phyloP scores from a whole-genome alignment of 1,140 invertebrate species.

The Belonocnema kinseyi region DNA sequence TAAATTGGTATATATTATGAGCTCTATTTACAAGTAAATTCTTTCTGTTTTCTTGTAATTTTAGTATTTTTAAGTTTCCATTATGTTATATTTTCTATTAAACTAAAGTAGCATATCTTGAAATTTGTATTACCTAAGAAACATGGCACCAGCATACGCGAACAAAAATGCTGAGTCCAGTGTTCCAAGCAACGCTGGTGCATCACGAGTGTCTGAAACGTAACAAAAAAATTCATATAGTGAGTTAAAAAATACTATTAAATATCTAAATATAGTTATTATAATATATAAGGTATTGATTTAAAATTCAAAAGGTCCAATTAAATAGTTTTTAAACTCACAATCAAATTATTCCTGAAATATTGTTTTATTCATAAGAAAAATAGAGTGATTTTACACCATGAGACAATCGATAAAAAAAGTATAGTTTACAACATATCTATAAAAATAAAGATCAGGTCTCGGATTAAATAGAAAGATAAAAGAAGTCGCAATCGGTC shows the following conservation, averaged over 20 bases:
- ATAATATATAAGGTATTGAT: not conserved
- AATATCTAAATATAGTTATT: conserved; percentile 31
- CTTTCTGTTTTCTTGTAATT: conserved; percentile 19
- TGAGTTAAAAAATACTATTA: conserved; percentile 29
- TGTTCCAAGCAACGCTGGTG: conserved; percentile 87
- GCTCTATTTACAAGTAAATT: too few species aligned
- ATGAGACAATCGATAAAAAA: too few species aligned
- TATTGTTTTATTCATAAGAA: too few species aligned
- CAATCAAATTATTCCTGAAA: not conserved
- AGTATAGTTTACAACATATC: too few species aligned
- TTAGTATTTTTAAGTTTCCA: conserved; percentile 23
- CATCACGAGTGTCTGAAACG: conserved; percentile 84
- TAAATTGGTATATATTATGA: too few species aligned
- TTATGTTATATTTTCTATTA: not conserved
- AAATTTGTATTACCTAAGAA: conserved; percentile 80
- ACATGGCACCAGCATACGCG: conserved; percentile 95
- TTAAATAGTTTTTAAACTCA: conserved; percentile 19
- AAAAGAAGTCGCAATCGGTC: too few species aligned
- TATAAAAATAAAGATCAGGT: too few species aligned
- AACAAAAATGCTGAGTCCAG: conserved; percentile 96
- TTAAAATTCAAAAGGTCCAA: too few species aligned
- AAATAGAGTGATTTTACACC: too few species aligned
- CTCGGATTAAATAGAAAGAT: too few species aligned
- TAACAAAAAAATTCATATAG: conserved; percentile 9
- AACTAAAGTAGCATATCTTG: not conserved